Evolutionary conservation across 2,797 vertebrate genomes (phyloP).

Genomic region (Pseudochirops cupreus): DNA sequence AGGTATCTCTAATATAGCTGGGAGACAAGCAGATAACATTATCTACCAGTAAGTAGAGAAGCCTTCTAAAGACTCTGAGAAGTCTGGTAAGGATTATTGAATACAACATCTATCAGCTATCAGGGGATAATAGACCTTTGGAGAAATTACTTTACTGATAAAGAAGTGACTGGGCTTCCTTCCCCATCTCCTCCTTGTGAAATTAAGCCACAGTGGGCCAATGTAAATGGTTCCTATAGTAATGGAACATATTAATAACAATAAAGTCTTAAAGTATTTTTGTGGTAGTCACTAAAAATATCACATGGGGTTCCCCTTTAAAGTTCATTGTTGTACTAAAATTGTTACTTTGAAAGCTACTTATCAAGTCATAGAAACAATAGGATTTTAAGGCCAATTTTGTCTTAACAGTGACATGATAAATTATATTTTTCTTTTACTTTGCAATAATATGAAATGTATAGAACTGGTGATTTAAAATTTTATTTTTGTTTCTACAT

Average conservation of each 20-base stretch:
- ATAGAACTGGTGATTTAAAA: neutral
- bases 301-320: neutral
- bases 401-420: constrained; percentile 26
- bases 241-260: neutral
- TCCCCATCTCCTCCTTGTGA: neutral
- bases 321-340: neutral
- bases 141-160: neutral
- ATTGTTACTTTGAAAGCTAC: neutral
- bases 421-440: constrained; percentile 49
- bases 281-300: neutral
- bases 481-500: neutral
- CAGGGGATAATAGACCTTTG: neutral
- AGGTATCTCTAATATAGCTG: neutral
- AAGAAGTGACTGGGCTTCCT: neutral
- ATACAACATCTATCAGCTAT: neutral
- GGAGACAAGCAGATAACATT: neutral
- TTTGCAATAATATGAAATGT: constrained; percentile 13
- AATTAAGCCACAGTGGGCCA: neutral
- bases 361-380: neutral
- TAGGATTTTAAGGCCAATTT: neutral
- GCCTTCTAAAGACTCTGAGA: neutral
- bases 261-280: neutral
- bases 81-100: neutral
- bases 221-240: neutral
- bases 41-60: neutral